Conservation (phyloP, 1,140 invertebrate species). For the Bombus soroeensis region DNA sequence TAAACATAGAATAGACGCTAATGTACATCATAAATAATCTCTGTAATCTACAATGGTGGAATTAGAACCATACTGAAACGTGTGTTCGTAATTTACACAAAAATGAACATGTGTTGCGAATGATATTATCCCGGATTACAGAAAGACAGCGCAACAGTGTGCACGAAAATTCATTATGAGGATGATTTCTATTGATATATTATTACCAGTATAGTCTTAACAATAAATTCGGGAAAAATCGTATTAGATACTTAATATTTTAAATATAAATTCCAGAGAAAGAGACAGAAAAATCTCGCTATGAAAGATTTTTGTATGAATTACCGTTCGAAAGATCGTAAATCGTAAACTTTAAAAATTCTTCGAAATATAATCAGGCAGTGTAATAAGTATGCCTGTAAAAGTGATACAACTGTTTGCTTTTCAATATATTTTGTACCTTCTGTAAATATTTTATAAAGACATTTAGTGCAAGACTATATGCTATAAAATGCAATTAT, state of each 20-base stretch:
- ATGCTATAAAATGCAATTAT: constrained; percentile 60
- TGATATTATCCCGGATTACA: constrained; percentile 27
- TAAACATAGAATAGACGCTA: constrained; percentile 16
- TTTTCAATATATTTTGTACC: constrained; percentile 39
- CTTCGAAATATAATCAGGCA: constrained; percentile 50
- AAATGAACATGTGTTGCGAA: neutral
- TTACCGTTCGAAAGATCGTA: constrained; percentile 38
- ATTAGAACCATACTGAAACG: constrained; percentile 2
- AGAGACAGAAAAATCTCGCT: neutral
- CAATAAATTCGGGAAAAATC: constrained; percentile 12
- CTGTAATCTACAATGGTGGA: neutral
- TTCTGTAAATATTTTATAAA: constrained; percentile 50
- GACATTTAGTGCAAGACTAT: constrained; percentile 41
- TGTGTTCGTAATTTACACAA: constrained; percentile 20
- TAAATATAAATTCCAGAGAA: constrained; percentile 5
- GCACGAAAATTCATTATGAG: neutral
- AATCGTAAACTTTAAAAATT: constrained; percentile 46
- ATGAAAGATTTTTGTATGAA: constrained; percentile 34
- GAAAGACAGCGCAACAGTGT: constrained; percentile 13
- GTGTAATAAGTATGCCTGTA: constrained; percentile 49
- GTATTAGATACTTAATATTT: neutral
- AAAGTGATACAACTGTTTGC: constrained; percentile 35
- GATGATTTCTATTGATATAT: neutral
- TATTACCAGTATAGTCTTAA: neutral
- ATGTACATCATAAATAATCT: constrained; percentile 26